Evolutionary conservation across 2,797 vertebrate genomes (phyloP).

Genomic region (Cyprinella venusta): DNA sequence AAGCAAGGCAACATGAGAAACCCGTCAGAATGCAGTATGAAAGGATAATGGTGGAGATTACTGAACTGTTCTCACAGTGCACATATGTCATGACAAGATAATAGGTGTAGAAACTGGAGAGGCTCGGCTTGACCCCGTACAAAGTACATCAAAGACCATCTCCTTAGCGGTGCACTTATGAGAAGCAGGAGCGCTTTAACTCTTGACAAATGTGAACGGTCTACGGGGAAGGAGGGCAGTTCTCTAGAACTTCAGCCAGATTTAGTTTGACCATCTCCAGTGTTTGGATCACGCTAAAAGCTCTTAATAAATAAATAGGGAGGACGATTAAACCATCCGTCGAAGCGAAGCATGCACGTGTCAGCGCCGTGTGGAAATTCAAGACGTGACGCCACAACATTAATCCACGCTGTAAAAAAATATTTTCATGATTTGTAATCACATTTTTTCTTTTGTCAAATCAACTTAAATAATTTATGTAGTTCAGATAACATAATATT

Average conservation of each 20-base stretch:
- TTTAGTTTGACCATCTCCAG: conserved; percentile 26
- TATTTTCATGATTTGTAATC: too few species aligned
- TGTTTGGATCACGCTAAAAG: background rate
- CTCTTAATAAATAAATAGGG: conserved; percentile 27
- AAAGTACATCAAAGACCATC: conserved; percentile 38
- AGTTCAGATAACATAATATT: too few species aligned
- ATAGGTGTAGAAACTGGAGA: conserved; percentile 50
- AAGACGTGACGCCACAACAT: background rate
- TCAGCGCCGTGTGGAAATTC: background rate
- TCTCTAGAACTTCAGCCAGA: conserved; percentile 14
- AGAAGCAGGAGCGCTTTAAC: conserved; percentile 26
- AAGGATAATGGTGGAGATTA: conserved; percentile 42
- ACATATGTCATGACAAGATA: conserved; percentile 47
- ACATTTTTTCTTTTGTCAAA: too few species aligned
- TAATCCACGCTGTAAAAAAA: too few species aligned
- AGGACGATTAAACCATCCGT: conserved; percentile 20
- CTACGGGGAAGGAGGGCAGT: background rate
- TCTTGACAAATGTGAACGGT: conserved; percentile 24
- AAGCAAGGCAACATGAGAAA: conserved; percentile 24
- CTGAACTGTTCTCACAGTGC: conserved; percentile 22
- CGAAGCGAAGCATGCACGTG: background rate
- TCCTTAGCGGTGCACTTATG: conserved; percentile 19
- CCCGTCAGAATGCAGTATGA: conserved; percentile 5
- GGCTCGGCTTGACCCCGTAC: conserved; percentile 28
- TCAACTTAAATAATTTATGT: too few species aligned